Conservation (phyloP, 2,113 vertebrate species). For the Coregonus clupeaformis region DNA sequence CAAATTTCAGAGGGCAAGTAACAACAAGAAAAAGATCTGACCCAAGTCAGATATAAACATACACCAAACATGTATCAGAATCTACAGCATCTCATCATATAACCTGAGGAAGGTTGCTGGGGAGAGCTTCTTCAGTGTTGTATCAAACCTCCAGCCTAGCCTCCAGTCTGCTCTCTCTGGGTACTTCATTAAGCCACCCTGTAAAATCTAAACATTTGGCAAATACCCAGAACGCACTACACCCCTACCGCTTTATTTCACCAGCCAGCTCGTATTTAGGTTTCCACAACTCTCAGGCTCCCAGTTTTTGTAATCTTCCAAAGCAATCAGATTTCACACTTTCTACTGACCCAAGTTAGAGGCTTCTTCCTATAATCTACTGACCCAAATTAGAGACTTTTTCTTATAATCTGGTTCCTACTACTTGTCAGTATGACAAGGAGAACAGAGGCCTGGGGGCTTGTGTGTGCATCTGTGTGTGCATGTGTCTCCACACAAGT, state of each 20-base stretch:
- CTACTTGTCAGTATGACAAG: constrained; percentile 58
- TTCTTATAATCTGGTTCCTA: constrained; percentile 56
- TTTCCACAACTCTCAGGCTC: constrained; percentile 41
- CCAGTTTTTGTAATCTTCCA: constrained; percentile 44
- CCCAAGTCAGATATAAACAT: background rate
- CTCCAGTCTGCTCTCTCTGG: constrained; percentile 13
- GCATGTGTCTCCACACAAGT: background rate
- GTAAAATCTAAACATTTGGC: constrained; percentile 39
- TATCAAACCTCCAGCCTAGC: constrained; percentile 19
- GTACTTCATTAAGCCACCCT: constrained; percentile 36
- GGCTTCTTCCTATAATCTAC: constrained; percentile 37
- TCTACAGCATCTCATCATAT: constrained; percentile 5
- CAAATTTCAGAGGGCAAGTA: background rate
- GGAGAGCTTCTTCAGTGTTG: background rate
- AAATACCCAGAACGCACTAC: constrained; percentile 51
- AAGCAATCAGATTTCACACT: constrained; percentile 64
- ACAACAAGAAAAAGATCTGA: background rate
- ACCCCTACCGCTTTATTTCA: constrained; percentile 30
- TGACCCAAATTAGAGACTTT: constrained; percentile 41
- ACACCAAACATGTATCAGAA: background rate
- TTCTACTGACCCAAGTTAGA: constrained; percentile 48
- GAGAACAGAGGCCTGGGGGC: constrained; percentile 42
- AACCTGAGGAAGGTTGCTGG: background rate
- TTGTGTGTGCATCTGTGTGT: constrained; percentile 8
- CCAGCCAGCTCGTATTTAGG: constrained; percentile 41